phyloP scores from a whole-genome alignment of 1,140 invertebrate genomes.

The Ctenoplectra terminalis region DNA sequence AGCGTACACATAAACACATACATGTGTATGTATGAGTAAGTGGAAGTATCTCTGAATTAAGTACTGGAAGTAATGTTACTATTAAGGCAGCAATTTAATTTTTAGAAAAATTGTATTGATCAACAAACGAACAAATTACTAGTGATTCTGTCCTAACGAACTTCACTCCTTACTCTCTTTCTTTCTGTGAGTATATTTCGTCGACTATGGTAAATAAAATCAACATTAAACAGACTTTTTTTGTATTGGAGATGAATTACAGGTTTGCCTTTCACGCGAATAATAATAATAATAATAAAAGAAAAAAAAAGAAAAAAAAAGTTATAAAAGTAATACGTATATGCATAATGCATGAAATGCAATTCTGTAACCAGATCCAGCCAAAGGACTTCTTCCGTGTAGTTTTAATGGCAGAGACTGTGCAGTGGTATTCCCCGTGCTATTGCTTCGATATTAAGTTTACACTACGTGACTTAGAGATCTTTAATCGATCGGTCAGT shows the following conservation, averaged over 20 bases:
- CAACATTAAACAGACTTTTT: conserved; percentile 33
- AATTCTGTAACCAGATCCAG: conserved; percentile 60
- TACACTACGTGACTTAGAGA: conserved; percentile 39
- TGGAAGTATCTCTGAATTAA: conserved; percentile 36
- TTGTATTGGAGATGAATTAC: conserved; percentile 51
- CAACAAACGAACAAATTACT: conserved; percentile 55
- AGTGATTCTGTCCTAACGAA: conserved; percentile 45
- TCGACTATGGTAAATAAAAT: conserved; percentile 39
- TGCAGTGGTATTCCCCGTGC: conserved; percentile 62
- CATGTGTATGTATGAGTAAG: conserved; percentile 26
- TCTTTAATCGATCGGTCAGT: conserved; percentile 26
- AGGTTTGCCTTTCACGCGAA: conserved; percentile 41
- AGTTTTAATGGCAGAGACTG: conserved; percentile 69
- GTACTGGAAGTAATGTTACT: conserved; percentile 61
- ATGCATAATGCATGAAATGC: conserved; percentile 13
- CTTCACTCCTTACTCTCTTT: conserved; percentile 62
- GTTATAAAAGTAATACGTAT: neutral
- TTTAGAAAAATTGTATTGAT: conserved; percentile 57
- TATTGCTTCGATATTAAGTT: conserved; percentile 67
- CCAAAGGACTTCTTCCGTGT: conserved; percentile 65
- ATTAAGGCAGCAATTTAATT: conserved; percentile 63
- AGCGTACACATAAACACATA: conserved; percentile 16
- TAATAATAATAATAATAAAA: neutral
- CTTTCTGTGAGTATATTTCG: conserved; percentile 64
- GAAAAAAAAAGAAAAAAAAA: neutral